phyloP scores from a whole-genome alignment of 2,888 invertebrate genomes.

The Cantharis lateralis region DNA sequence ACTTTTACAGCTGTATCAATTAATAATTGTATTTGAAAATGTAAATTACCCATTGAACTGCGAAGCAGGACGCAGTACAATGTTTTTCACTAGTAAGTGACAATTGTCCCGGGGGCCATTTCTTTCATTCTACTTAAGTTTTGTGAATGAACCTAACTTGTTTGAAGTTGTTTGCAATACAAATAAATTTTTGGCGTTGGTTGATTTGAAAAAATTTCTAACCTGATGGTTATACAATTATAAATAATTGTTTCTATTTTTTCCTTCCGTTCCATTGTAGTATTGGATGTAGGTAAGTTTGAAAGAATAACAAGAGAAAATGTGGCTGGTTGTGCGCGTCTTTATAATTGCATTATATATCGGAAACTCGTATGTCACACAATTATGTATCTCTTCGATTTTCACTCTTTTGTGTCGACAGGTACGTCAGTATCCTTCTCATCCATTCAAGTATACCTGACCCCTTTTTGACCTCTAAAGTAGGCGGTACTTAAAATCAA shows the following conservation, averaged over 20 bases:
- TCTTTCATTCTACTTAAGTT: background rate
- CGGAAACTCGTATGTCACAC: background rate
- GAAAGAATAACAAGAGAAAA: background rate
- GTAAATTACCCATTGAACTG: background rate
- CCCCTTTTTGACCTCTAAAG: conserved; percentile 22
- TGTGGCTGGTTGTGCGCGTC: background rate
- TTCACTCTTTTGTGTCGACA: conserved; percentile 17
- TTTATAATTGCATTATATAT: background rate
- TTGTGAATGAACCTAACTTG: background rate
- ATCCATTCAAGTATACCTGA: conserved; percentile 18
- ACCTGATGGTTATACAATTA: background rate
- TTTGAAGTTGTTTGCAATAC: background rate
- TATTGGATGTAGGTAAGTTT: background rate
- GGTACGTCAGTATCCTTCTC: conserved; percentile 19
- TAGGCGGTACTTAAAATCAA: conserved; percentile 25
- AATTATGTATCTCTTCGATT: conserved; percentile 15
- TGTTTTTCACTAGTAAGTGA: background rate
- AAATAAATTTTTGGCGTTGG: background rate
- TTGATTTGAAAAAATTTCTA: background rate
- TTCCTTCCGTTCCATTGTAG: background rate
- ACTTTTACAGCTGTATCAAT: background rate
- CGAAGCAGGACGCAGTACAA: background rate
- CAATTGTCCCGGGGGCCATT: background rate
- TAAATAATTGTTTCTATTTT: background rate
- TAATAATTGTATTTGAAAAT: background rate